phyloP scores from a whole-genome alignment of 2,113 vertebrate genomes.

The Lichenostomus cassidix region DNA sequence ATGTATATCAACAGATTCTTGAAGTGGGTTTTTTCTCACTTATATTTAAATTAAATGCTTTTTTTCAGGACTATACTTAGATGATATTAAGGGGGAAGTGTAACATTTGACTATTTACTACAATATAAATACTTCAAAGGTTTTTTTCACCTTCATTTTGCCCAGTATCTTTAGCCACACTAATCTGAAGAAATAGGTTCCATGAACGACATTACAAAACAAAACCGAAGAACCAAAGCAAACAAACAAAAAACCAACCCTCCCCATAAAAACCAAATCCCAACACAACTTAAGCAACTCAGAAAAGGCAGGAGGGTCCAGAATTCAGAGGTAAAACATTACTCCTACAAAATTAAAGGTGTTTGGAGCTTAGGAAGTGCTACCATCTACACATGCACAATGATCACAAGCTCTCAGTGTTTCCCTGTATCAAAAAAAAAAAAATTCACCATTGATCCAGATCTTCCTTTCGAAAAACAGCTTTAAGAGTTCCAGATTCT shows the following conservation, averaged over 20 bases:
- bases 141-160: not conserved
- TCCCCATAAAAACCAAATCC: not conserved
- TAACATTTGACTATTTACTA: conserved; percentile 49
- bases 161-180: not conserved
- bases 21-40: not conserved
- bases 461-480: not conserved
- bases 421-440: not conserved
- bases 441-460: not conserved
- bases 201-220: conserved; percentile 6
- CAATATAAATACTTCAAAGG: conserved; percentile 17
- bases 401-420: not conserved
- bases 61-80: conserved; percentile 6
- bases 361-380: not conserved
- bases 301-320: not conserved
- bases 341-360: not conserved
- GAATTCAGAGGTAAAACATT: not conserved
- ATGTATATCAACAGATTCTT: not conserved
- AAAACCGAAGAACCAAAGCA: not conserved
- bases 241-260: not conserved
- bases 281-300: not conserved
- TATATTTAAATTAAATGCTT: not conserved
- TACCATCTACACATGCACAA: not conserved
- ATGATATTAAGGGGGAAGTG: conserved; percentile 15
- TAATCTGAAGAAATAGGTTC: conserved; percentile 33
- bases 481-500: not conserved